Conservation (phyloP, 2,113 vertebrate genomes). For the Rhynchopsitta pachyrhyncha region DNA sequence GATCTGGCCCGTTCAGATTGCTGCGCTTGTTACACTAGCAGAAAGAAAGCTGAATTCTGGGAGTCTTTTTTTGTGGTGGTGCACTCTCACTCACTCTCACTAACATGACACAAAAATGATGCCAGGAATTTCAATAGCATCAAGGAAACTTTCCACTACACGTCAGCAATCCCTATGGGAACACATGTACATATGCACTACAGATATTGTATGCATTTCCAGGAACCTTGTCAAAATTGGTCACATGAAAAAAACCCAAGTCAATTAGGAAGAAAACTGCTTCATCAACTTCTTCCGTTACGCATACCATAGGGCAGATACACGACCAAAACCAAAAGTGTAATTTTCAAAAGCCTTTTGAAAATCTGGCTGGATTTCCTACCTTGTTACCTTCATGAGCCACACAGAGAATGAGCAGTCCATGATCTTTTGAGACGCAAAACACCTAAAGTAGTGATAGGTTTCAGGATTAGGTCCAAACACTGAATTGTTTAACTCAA, state of each 20-base stretch:
- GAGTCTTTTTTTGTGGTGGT: constrained; percentile 14
- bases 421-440: neutral
- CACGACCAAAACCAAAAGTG: constrained; percentile 35
- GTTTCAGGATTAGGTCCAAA: neutral
- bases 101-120: constrained; percentile 41
- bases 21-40: neutral
- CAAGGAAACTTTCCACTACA: constrained; percentile 60
- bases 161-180: constrained; percentile 42
- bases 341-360: neutral
- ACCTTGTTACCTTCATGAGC: neutral
- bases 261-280: constrained; percentile 37
- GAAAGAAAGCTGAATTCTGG: constrained; percentile 24
- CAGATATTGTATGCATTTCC: constrained; percentile 17
- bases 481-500: neutral
- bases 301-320: neutral
- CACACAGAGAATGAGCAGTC: neutral
- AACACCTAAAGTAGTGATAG: neutral
- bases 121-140: constrained; percentile 10
- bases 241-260: constrained; percentile 33
- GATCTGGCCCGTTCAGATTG: neutral
- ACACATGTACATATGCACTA: constrained; percentile 29
- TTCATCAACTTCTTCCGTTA: constrained; percentile 42
- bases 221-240: constrained; percentile 42
- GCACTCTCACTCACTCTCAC: constrained; percentile 59
- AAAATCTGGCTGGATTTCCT: constrained; percentile 20